Conservation (phyloP, 1,140 invertebrate species). For the Drosophila teissieri region DNA sequence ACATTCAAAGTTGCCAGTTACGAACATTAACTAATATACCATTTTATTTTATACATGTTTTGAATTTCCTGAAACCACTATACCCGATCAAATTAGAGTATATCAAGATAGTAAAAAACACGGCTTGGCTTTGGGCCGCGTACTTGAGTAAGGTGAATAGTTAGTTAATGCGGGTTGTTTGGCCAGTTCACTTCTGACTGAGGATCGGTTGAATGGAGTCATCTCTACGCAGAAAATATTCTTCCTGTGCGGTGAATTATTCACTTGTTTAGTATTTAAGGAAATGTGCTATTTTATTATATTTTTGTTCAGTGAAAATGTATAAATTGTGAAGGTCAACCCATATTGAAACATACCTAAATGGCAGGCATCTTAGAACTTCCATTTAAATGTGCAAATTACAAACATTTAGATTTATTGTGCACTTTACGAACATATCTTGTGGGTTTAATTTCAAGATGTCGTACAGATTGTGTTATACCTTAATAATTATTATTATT, state of each 20-base stretch:
- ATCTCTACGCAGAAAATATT: neutral
- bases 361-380: too few relatives aligned
- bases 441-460: too few relatives aligned
- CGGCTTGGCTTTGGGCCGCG: slow-evolving; percentile 1
- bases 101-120: neutral
- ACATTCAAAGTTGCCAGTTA: neutral
- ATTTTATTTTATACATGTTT: neutral
- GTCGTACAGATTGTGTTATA: too few relatives aligned
- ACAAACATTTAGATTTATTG: too few relatives aligned
- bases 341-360: too few relatives aligned
- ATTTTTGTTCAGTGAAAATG: neutral
- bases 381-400: too few relatives aligned
- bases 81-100: neutral
- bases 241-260: too few relatives aligned
- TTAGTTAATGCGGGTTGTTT: slow-evolving; percentile 3
- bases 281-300: too few relatives aligned
- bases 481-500: too few relatives aligned
- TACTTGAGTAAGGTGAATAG: slow-evolving; percentile 22
- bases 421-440: too few relatives aligned
- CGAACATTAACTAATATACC: neutral
- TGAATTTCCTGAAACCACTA: neutral
- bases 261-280: too few relatives aligned
- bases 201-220: neutral
- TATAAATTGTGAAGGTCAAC: neutral
- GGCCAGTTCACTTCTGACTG: neutral